Percentiles rank a stretch among this genome's conserved stretches.
Evolutionary conservation across 2,113 vertebrate species (phyloP).

Genomic region (Zootoca vivipara): DNA sequence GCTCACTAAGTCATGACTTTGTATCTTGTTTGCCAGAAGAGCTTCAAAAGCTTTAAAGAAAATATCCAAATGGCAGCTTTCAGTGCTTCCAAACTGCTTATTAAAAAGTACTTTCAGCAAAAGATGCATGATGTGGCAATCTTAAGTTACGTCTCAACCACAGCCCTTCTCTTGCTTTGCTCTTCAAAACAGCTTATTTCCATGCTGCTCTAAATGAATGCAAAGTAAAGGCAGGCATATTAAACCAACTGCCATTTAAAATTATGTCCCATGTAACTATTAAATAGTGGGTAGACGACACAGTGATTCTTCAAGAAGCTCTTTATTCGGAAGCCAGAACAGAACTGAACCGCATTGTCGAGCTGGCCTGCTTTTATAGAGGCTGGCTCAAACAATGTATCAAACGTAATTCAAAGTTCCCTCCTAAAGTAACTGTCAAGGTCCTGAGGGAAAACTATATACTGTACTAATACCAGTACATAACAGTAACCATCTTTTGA

Average conservation of each 20-base stretch:
- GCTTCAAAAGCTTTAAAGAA: neutral
- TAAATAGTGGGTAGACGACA: too few relatives aligned
- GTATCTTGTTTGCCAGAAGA: neutral
- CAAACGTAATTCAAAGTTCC: too few relatives aligned
- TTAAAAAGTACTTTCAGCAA: neutral
- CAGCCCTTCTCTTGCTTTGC: neutral
- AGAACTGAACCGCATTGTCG: too few relatives aligned
- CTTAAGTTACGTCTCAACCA: neutral
- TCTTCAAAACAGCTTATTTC: neutral
- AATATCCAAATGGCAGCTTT: neutral
- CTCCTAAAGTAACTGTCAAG: too few relatives aligned
- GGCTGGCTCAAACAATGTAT: too few relatives aligned
- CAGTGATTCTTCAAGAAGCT: too few relatives aligned
- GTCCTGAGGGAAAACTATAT: too few relatives aligned
- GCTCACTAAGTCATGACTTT: neutral
- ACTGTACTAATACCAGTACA: too few relatives aligned
- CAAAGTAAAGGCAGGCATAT: neutral
- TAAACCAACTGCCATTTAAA: neutral
- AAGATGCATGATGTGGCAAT: neutral
- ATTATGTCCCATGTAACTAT: neutral
- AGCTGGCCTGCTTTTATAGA: too few relatives aligned
- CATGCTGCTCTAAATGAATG: neutral
- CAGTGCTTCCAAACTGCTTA: neutral
- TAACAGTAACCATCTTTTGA: neutral
- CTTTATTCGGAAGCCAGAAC: too few relatives aligned